Conservation (phyloP, 2,888 invertebrate genomes). For the Encarsia formosa region DNA sequence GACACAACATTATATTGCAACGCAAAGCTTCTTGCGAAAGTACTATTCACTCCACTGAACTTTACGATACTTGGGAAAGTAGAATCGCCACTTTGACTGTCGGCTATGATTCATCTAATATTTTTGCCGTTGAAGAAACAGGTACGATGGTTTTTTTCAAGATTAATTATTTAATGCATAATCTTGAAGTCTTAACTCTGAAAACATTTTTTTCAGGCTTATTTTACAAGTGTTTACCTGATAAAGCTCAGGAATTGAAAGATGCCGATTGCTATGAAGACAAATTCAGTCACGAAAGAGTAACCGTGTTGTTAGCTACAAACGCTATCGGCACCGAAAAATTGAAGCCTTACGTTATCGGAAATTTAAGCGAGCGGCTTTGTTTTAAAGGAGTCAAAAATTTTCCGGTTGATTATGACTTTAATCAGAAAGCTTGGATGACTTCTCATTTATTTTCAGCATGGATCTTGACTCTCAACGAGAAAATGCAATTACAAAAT, state of each 20-base stretch:
- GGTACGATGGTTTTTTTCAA: too few species aligned
- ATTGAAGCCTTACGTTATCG: conserved; percentile 38
- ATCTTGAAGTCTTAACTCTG: too few species aligned
- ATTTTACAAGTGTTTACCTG: conserved; percentile 33
- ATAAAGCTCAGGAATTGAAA: conserved; percentile 36
- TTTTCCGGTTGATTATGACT: conserved; percentile 36
- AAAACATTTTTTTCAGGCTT: too few species aligned
- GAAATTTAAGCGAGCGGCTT: conserved; percentile 32
- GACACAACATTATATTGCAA: background rate
- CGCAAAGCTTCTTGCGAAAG: too few species aligned
- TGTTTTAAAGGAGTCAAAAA: conserved; percentile 35
- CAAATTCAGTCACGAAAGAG: conserved; percentile 41
- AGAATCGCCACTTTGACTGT: too few species aligned
- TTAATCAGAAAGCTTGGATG: conserved; percentile 44
- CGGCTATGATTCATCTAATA: too few species aligned
- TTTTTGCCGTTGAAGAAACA: too few species aligned
- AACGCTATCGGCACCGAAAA: conserved; percentile 43
- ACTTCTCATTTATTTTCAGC: conserved; percentile 33
- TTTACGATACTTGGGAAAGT: too few species aligned
- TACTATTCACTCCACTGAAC: too few species aligned
- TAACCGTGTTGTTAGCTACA: conserved; percentile 38
- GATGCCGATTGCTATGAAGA: conserved; percentile 39
- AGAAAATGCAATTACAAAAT: background rate
- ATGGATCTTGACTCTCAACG: background rate
- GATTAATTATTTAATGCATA: too few species aligned